Conservation (phyloP, 2,113 vertebrate species). For the Thamnaconus septentrionalis region DNA sequence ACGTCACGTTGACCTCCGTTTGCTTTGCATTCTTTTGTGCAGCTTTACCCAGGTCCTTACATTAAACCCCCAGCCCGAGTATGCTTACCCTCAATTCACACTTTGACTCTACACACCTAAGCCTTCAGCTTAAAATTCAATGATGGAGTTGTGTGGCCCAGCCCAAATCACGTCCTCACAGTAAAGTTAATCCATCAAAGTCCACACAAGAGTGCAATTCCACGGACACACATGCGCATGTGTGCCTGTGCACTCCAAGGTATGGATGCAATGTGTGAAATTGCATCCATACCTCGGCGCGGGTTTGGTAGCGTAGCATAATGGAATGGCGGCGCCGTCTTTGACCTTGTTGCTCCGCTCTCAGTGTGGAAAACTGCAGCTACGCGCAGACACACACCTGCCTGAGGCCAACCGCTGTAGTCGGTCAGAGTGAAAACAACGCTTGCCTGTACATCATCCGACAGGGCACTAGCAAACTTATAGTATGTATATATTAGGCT, state of each 20-base stretch:
- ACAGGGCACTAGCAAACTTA: background rate
- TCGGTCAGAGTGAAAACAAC: background rate
- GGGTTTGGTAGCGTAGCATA: slow-evolving; percentile 15
- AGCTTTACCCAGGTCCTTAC: too few species aligned
- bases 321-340: slow-evolving; percentile 29
- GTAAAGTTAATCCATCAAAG: too few species aligned
- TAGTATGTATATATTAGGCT: background rate
- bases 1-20: too few species aligned
- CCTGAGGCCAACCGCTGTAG: background rate
- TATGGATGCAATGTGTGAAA: background rate
- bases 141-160: too few species aligned
- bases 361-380: slow-evolving; percentile 16
- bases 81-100: background rate
- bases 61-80: too few species aligned
- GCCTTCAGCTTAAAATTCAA: too few species aligned
- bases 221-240: too few species aligned
- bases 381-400: background rate
- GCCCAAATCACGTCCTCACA: too few species aligned
- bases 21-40: too few species aligned
- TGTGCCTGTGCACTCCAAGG: too few species aligned
- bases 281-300: slow-evolving; percentile 23
- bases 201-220: too few species aligned
- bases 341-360: slow-evolving; percentile 46
- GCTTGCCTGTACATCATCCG: slow-evolving; percentile 19
- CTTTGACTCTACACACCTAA: slow-evolving; percentile 3